phyloP scores from a whole-genome alignment of 2,888 invertebrate genomes.

The Drosophila formosana region DNA sequence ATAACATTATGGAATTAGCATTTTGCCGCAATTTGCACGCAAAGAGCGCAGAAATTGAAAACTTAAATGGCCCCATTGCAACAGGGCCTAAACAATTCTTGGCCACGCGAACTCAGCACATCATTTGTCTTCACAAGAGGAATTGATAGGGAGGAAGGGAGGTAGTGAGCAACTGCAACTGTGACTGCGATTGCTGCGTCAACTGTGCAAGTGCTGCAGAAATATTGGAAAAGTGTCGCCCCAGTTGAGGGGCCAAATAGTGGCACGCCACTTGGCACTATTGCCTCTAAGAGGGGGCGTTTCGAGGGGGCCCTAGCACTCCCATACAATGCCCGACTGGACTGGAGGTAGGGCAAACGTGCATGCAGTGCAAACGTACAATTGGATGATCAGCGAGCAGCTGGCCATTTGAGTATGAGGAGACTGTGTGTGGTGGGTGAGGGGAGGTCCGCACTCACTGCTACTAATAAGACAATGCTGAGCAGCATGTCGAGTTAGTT shows the following conservation, averaged over 20 bases:
- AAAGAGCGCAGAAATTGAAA: conserved; percentile 50
- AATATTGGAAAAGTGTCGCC: conserved; percentile 65
- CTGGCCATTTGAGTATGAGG: conserved; percentile 53
- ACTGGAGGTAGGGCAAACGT: conserved; percentile 45
- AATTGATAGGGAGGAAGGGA: neutral
- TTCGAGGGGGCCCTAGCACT: conserved; percentile 16
- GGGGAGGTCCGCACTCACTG: neutral
- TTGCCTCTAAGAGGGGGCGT: neutral
- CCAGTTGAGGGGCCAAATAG: conserved; percentile 79
- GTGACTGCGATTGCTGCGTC: neutral
- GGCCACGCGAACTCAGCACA: conserved; percentile 66
- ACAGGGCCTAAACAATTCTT: conserved; percentile 47
- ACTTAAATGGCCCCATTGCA: conserved; percentile 35
- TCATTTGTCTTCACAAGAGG: conserved; percentile 45
- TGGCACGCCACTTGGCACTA: conserved; percentile 79
- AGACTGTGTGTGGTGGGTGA: neutral
- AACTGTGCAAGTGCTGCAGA: conserved; percentile 10
- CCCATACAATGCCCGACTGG: too few relatives aligned
- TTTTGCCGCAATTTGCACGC: conserved; percentile 71
- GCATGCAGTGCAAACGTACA: conserved; percentile 80
- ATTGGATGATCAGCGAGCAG: conserved; percentile 83
- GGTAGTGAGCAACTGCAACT: conserved; percentile 11
- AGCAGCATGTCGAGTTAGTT: conserved; percentile 20
- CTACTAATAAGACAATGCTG: conserved; percentile 50
- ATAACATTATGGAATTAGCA: conserved; percentile 56